Conservation (phyloP, 2,888 invertebrate genomes). For the Noctua janthe region DNA sequence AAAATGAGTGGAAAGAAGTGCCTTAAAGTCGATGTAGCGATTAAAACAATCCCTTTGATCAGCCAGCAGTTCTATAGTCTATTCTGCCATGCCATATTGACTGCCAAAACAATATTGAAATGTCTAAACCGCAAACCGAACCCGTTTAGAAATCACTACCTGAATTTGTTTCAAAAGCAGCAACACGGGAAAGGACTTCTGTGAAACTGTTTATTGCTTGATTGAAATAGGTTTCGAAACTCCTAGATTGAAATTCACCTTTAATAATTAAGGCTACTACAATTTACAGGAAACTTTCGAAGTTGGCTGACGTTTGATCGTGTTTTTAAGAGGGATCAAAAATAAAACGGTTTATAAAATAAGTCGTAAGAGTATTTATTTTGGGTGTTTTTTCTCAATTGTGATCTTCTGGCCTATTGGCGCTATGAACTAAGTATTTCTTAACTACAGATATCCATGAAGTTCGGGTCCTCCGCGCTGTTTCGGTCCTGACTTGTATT, state of each 20-base stretch:
- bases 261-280: background rate
- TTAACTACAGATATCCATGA: no score
- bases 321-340: no score
- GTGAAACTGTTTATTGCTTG: background rate
- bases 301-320: no score
- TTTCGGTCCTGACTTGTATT: no score
- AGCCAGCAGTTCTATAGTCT: background rate
- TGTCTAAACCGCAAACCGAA: background rate
- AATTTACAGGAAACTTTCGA: background rate
- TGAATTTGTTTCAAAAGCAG: conserved; percentile 1
- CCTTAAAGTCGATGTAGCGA: no score
- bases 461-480: no score
- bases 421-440: no score
- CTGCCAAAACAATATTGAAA: conserved; percentile 11
- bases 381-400: no score
- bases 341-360: no score
- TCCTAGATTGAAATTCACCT: background rate
- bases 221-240: background rate
- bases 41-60: background rate
- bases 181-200: background rate
- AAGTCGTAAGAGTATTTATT: no score
- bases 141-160: background rate
- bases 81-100: background rate
- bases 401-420: no score
- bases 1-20: no score